phyloP scores from a whole-genome alignment of 2,797 vertebrate genomes.

The Sebastolobus alascanus region DNA sequence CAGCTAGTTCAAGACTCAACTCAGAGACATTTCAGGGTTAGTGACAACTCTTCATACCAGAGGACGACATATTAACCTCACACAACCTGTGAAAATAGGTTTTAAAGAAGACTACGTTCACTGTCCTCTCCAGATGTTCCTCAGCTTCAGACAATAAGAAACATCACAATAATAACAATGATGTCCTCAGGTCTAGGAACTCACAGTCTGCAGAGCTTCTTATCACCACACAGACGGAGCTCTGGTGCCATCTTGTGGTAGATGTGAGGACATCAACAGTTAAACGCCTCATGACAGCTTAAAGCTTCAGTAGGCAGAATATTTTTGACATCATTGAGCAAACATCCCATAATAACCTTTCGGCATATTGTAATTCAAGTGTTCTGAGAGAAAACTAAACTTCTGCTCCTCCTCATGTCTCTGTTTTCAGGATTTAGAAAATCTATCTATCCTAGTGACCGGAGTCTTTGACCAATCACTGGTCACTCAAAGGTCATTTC shows the following conservation, averaged over 20 bases:
- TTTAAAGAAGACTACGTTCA: neutral
- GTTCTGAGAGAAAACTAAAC: no score
- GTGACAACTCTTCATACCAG: conserved; percentile 29
- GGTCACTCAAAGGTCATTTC: no score
- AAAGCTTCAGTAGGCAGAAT: no score
- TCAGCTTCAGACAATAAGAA: neutral
- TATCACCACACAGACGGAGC: conserved; percentile 19
- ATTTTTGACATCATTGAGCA: no score
- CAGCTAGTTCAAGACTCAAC: neutral
- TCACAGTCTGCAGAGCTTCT: conserved; percentile 16
- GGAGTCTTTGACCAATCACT: no score
- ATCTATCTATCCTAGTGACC: no score
- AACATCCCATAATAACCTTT: no score
- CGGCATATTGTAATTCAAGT: no score
- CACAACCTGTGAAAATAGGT: neutral
- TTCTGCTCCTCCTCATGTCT: no score
- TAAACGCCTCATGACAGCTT: neutral
- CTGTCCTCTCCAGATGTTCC: conserved; percentile 2
- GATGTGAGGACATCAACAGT: neutral
- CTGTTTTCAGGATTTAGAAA: no score
- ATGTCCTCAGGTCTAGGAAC: conserved; percentile 4
- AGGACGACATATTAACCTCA: neutral
- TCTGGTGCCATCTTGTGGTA: conserved; percentile 65
- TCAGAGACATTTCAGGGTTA: neutral
- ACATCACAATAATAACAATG: conserved; percentile 1